Evolutionary conservation across 2,797 vertebrate species (phyloP).

Genomic region (Dromococcyx pavoninus): DNA sequence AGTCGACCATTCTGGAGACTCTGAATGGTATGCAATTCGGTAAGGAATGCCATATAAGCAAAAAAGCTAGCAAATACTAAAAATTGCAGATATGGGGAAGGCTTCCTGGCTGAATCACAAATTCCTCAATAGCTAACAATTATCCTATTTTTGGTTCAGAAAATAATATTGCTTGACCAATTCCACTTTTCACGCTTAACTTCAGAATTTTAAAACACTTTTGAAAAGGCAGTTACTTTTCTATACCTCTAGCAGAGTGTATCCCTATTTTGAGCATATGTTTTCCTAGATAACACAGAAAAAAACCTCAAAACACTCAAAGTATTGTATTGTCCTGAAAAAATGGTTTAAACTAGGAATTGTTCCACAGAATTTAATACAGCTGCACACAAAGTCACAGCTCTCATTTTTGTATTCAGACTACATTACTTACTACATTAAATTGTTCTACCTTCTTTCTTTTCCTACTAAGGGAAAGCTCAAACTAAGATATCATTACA

Average conservation of each 20-base stretch:
- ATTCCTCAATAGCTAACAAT: not conserved
- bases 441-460: not conserved
- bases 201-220: not conserved
- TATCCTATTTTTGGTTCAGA: not conserved
- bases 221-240: not conserved
- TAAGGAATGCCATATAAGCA: not conserved
- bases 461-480: not conserved
- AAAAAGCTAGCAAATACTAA: not conserved
- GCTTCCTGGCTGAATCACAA: not conserved
- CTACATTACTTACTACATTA: not conserved
- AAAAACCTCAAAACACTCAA: not conserved
- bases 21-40: not conserved
- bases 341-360: not conserved
- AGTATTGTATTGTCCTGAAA: not conserved
- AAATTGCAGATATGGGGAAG: not conserved
- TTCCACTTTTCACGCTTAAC: not conserved
- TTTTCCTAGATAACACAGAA: not conserved
- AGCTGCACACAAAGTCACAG: not conserved
- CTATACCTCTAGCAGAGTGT: not conserved
- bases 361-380: not conserved
- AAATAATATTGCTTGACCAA: not conserved
- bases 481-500: not conserved
- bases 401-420: not conserved
- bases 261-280: not conserved
- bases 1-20: fast-evolving